Evolutionary conservation across 2,888 invertebrate species (phyloP).

Genomic region (Lampropteryx suffumata): DNA sequence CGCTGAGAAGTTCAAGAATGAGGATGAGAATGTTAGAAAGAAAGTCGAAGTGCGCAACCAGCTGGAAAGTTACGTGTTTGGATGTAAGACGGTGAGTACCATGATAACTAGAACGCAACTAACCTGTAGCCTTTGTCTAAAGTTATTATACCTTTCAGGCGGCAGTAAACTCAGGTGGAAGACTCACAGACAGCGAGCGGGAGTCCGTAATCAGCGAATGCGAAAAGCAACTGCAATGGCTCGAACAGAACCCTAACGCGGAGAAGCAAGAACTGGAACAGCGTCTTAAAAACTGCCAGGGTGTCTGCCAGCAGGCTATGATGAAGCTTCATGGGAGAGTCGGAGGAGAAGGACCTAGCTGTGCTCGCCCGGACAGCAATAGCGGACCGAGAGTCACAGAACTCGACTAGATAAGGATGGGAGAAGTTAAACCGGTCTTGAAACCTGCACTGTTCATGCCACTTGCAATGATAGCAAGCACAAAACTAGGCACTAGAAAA

Average conservation of each 20-base stretch:
- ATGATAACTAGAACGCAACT: too few species aligned
- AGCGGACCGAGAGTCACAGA: constrained; percentile 87
- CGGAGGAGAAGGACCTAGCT: constrained; percentile 64
- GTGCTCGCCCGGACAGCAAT: constrained; percentile 55
- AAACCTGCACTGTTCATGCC: too few species aligned
- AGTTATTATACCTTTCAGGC: constrained; percentile 66
- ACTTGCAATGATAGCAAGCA: too few species aligned
- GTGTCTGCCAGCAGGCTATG: constrained; percentile 90
- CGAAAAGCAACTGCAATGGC: constrained; percentile 88
- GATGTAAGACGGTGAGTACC: constrained; percentile 64
- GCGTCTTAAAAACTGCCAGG: constrained; percentile 89
- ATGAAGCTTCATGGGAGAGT: constrained; percentile 87
- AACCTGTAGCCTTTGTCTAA: too few species aligned
- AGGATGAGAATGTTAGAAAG: constrained; percentile 88
- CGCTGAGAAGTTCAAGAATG: constrained; percentile 89
- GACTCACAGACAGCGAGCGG: constrained; percentile 88
- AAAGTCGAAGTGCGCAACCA: constrained; percentile 88
- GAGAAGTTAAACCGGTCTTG: too few species aligned
- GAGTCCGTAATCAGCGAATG: constrained; percentile 86
- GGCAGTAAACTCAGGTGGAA: constrained; percentile 85
- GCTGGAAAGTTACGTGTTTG: constrained; percentile 89
- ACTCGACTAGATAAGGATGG: constrained; percentile 72
- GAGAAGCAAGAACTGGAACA: constrained; percentile 90
- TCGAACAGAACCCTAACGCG: constrained; percentile 90
- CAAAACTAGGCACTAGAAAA: too few species aligned